Conservation (phyloP, 2,797 vertebrate species). For the Coregonus sp. region DNA sequence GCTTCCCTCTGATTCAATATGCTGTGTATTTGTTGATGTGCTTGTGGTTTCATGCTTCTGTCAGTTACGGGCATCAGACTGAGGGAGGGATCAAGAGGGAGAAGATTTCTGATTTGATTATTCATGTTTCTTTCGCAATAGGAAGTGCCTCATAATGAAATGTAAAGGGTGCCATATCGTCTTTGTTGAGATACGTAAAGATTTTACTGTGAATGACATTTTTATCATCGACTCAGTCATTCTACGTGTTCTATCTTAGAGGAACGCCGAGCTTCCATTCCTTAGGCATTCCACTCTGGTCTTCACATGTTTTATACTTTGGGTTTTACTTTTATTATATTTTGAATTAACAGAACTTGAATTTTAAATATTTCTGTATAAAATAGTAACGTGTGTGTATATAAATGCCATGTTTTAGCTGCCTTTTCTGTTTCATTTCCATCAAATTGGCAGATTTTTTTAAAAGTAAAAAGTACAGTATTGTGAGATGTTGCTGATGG, state of each 20-base stretch:
- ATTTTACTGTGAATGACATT: slow-evolving; percentile 82
- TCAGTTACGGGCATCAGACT: slow-evolving; percentile 62
- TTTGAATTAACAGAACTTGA: slow-evolving; percentile 93
- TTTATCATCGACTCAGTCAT: slow-evolving; percentile 76
- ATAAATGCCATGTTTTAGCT: slow-evolving; percentile 93
- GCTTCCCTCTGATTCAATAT: slow-evolving; percentile 76
- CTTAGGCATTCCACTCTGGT: slow-evolving; percentile 92
- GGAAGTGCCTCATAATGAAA: slow-evolving; percentile 93
- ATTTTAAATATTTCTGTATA: slow-evolving; percentile 98
- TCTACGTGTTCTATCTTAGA: slow-evolving; percentile 79
- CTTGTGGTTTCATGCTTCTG: slow-evolving; percentile 64
- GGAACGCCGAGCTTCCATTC: slow-evolving; percentile 90
- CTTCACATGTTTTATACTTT: slow-evolving; percentile 91
- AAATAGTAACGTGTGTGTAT: slow-evolving; percentile 93
- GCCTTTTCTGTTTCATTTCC: slow-evolving; percentile 73
- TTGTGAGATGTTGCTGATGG: slow-evolving; percentile 82
- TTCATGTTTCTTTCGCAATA: slow-evolving; percentile 81
- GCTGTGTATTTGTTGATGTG: slow-evolving; percentile 65
- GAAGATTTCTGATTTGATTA: slow-evolving; percentile 15
- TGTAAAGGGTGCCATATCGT: slow-evolving; percentile 92
- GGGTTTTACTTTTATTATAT: slow-evolving; percentile 76
- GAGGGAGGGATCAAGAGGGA: slow-evolving; percentile 54
- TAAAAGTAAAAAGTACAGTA: slow-evolving; percentile 84
- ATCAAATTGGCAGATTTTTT: slow-evolving; percentile 87
- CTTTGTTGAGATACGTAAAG: slow-evolving; percentile 80